phyloP scores from a whole-genome alignment of 2,888 invertebrate species.

The Eupeodes latifasciatus region DNA sequence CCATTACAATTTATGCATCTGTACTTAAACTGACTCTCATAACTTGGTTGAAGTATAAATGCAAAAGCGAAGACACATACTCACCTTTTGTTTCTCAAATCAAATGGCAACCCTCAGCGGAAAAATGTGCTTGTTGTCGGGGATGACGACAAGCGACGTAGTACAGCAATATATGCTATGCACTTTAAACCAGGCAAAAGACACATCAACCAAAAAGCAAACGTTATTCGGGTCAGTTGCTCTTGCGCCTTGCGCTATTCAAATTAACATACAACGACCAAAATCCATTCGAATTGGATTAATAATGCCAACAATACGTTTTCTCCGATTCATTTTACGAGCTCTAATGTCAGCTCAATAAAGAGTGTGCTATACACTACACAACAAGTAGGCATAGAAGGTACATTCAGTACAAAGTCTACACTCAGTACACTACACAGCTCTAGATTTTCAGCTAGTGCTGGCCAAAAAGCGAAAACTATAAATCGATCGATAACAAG shows the following conservation, averaged over 20 bases:
- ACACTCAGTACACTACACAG: too few species aligned
- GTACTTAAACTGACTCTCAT: conserved; percentile 16
- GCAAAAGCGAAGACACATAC: conserved; percentile 27
- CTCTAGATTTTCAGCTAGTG: not conserved
- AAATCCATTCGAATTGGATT: conserved; percentile 71
- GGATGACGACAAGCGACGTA: too few species aligned
- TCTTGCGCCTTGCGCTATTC: conserved; percentile 5
- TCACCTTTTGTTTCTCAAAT: conserved; percentile 55
- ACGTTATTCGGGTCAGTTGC: conserved; percentile 65
- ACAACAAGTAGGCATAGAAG: not conserved
- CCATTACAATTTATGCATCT: conserved; percentile 11
- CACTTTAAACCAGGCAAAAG: not conserved
- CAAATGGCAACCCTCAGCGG: conserved; percentile 25
- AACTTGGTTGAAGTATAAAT: conserved; percentile 19
- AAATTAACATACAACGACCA: conserved; percentile 68
- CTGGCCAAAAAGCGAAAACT: conserved; percentile 60
- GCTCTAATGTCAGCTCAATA: conserved; percentile 56
- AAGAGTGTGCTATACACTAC: conserved; percentile 35
- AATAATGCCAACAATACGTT: conserved; percentile 69
- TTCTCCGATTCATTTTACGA: conserved; percentile 65
- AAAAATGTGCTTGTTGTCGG: conserved; percentile 12
- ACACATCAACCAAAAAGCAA: conserved; percentile 37
- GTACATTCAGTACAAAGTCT: too few species aligned
- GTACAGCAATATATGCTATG: not conserved
- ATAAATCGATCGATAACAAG: conserved; percentile 73